Conservation (phyloP, 1,140 invertebrate species). For the Heliothis subflexa region DNA sequence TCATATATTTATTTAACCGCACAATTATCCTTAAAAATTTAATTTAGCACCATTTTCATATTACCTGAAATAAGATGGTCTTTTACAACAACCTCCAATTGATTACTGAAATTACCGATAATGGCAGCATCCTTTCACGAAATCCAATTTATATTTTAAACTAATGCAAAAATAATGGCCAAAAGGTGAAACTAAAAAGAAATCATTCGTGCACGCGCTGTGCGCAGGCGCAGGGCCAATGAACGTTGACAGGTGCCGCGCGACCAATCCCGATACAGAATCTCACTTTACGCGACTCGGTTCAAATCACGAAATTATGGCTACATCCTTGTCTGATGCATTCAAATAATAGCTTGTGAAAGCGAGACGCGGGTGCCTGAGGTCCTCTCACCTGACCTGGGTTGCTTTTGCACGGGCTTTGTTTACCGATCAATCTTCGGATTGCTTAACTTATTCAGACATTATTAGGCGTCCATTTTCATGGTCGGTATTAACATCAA, state of each 20-base stretch:
- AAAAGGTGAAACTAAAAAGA: constrained; percentile 65
- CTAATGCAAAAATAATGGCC: constrained; percentile 58
- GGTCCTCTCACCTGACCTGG: constrained; percentile 47
- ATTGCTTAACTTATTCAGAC: constrained; percentile 27
- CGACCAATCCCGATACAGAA: constrained; percentile 68
- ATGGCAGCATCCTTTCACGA: neutral
- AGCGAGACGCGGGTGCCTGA: constrained; percentile 52
- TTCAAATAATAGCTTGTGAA: constrained; percentile 29
- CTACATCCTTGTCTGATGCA: constrained; percentile 62
- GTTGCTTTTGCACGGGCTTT: constrained; percentile 52
- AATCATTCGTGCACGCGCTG: constrained; percentile 72
- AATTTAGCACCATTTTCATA: no score
- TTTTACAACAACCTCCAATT: neutral
- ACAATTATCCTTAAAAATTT: no score
- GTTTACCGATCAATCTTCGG: constrained; percentile 59
- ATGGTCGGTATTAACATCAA: neutral
- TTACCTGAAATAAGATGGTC: no score
- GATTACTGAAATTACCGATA: neutral
- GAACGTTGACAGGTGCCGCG: constrained; percentile 79
- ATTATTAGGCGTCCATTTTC: constrained; percentile 1
- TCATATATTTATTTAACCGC: no score
- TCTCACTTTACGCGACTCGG: constrained; percentile 66
- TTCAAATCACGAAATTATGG: constrained; percentile 58
- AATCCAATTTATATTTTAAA: neutral
- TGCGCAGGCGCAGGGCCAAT: constrained; percentile 71